These are phyloP conservation scores for Pocillopora grandis DNA, from an alignment of 92 coral and sea anemone genomes.

Conservation along the genomic window DNA sequence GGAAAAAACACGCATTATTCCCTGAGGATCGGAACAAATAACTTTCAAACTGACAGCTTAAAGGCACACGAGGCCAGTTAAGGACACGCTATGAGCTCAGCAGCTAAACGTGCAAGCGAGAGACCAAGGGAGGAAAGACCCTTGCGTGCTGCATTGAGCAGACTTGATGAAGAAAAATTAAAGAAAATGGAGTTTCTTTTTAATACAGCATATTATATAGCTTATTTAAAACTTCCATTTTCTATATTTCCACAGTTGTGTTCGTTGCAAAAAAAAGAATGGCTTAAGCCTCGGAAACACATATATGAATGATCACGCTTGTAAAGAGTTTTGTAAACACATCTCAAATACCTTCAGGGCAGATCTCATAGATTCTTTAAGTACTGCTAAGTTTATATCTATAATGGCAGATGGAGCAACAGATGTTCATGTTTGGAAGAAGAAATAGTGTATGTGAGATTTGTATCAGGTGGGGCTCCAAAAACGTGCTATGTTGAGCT, in stretches of 20 bases:
- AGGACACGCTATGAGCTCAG: slow-evolving; percentile 22
- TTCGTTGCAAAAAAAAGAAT: slow-evolving; percentile 22
- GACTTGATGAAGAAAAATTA: slow-evolving; percentile 37
- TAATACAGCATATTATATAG: slow-evolving; percentile 39
- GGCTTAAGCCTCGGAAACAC: no score
- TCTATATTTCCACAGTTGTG: slow-evolving; percentile 45
- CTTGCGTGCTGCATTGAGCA: slow-evolving; percentile 38
- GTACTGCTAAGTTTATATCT: slow-evolving; percentile 31
- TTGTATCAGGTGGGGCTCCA: slow-evolving; percentile 35
- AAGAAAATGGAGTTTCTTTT: slow-evolving; percentile 40
- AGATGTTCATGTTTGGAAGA: slow-evolving; percentile 41
- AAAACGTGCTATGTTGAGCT: slow-evolving; percentile 30
- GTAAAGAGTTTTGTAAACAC: slow-evolving; percentile 40
- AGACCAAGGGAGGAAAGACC: slow-evolving; percentile 40
- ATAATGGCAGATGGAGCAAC: slow-evolving; percentile 44
- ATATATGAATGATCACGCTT: slow-evolving; percentile 28
- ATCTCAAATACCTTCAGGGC: slow-evolving; percentile 23
- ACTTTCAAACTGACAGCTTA: slow-evolving; percentile 14
- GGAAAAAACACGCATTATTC: slow-evolving; percentile 19
- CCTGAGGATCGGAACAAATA: slow-evolving; percentile 19
- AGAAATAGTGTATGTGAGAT: slow-evolving; percentile 35
- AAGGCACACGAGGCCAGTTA: slow-evolving; percentile 27
- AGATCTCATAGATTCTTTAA: slow-evolving; percentile 6
- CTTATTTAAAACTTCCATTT: slow-evolving; percentile 48
- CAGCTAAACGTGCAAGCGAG: slow-evolving; percentile 36